Evolutionary conservation across 2,797 vertebrate genomes (phyloP).

Genomic region (Orestias chungarensis): DNA sequence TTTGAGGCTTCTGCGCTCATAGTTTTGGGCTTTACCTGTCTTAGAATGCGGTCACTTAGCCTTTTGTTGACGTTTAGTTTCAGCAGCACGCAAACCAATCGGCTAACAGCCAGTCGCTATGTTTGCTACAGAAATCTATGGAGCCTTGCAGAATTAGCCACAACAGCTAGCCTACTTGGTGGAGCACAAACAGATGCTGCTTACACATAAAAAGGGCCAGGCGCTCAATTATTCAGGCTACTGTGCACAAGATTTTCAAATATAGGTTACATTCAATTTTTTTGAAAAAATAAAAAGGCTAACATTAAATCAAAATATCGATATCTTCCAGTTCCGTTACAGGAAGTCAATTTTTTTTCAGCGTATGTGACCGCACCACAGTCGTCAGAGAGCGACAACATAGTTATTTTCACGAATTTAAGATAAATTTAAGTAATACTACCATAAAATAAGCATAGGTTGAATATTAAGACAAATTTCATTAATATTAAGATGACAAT

Average conservation of each 20-base stretch:
- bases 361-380: conserved; percentile 60
- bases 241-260: conserved; percentile 9
- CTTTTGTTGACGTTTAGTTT: conserved; percentile 4
- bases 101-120: neutral
- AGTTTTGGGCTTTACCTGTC: conserved; percentile 52
- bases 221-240: neutral
- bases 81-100: conserved; percentile 12
- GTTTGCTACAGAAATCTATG: conserved; percentile 11
- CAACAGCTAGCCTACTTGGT: conserved; percentile 53
- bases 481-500: accelerated
- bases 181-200: conserved; percentile 21
- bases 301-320: conserved; percentile 61
- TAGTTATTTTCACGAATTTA: neutral
- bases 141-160: conserved; percentile 48
- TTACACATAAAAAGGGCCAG: conserved; percentile 18
- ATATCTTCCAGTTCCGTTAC: conserved; percentile 62
- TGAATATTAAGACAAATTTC: accelerated
- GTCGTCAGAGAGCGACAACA: neutral
- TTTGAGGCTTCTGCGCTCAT: conserved; percentile 86
- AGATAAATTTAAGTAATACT: accelerated
- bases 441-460: no score
- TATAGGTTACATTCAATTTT: conserved; percentile 12
- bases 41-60: conserved; percentile 39
- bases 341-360: conserved; percentile 70
- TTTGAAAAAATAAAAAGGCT: conserved; percentile 26